These are phyloP conservation scores for Temnothorax unifasciatus DNA, from an alignment of 2,888 invertebrate genomes.

Conservation along the genomic window DNA sequence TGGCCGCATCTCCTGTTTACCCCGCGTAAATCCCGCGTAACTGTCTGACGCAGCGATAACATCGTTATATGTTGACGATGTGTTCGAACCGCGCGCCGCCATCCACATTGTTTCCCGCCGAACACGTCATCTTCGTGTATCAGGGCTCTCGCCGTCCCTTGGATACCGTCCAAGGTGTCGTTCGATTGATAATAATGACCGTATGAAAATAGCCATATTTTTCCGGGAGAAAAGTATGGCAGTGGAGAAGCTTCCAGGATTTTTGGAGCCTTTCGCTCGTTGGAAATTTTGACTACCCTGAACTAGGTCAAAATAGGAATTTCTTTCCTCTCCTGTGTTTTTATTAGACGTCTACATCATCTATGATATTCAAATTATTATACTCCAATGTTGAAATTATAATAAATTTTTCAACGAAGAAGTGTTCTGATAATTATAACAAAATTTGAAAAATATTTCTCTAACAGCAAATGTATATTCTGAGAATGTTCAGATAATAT, in stretches of 20 bases:
- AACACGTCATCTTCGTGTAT: constrained; percentile 54
- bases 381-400: not conserved
- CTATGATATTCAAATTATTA: not conserved
- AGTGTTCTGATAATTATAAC: no score
- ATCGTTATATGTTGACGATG: constrained; percentile 76
- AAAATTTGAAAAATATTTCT: not conserved
- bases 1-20: constrained; percentile 74
- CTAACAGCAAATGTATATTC: no score
- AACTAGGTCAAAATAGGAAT: not conserved
- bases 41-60: constrained; percentile 82
- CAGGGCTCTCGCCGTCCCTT: not conserved
- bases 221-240: not conserved
- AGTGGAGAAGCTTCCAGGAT: not conserved
- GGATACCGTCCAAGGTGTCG: constrained; percentile 31
- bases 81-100: constrained; percentile 73
- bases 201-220: constrained; percentile 14
- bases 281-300: not conserved
- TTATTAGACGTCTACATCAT: not conserved
- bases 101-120: constrained; percentile 58
- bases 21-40: constrained; percentile 80
- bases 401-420: not conserved
- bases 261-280: not conserved
- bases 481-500: no score
- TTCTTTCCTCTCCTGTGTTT: not conserved
- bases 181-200: constrained; percentile 35